These are phyloP conservation scores for Drosophila mimica DNA, from an alignment of 2,888 invertebrate genomes.

Conservation along the genomic window DNA sequence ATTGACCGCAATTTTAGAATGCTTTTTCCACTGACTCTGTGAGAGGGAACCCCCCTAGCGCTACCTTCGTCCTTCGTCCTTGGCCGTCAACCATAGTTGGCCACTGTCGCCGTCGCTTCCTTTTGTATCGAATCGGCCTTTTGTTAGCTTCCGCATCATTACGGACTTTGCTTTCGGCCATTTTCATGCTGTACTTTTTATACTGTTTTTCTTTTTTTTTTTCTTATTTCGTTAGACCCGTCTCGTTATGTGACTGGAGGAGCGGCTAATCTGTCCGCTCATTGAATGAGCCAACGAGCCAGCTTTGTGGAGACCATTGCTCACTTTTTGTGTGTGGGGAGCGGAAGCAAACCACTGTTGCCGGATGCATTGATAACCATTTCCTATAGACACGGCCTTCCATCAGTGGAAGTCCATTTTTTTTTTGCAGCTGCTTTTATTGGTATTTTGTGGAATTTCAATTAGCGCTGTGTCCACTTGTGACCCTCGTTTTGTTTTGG, in stretches of 20 bases:
- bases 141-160: conserved; percentile 79
- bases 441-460: conserved; percentile 62
- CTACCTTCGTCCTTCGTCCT: conserved; percentile 21
- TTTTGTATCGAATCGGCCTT: conserved; percentile 66
- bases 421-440: conserved; percentile 19
- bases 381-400: conserved; percentile 46
- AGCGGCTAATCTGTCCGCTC: conserved; percentile 70
- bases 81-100: conserved; percentile 14
- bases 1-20: conserved; percentile 80
- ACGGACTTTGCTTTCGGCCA: conserved; percentile 67
- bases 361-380: conserved; percentile 80
- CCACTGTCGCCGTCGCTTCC: conserved; percentile 42
- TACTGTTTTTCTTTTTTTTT: not conserved
- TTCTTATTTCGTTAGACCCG: conserved; percentile 8
- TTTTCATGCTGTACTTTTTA: conserved; percentile 35
- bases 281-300: conserved; percentile 55
- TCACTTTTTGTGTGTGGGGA: conserved; percentile 20
- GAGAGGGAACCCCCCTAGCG: not conserved
- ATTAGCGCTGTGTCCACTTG: conserved; percentile 56
- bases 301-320: conserved; percentile 26
- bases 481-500: not conserved
- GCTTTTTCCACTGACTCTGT: conserved; percentile 38
- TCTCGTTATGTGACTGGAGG: conserved; percentile 48
- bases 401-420: conserved; percentile 34
- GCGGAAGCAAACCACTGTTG: conserved; percentile 66